Evolutionary conservation across 2,888 invertebrate species (phyloP).

Genomic region (Chrysolina oricalcia): DNA sequence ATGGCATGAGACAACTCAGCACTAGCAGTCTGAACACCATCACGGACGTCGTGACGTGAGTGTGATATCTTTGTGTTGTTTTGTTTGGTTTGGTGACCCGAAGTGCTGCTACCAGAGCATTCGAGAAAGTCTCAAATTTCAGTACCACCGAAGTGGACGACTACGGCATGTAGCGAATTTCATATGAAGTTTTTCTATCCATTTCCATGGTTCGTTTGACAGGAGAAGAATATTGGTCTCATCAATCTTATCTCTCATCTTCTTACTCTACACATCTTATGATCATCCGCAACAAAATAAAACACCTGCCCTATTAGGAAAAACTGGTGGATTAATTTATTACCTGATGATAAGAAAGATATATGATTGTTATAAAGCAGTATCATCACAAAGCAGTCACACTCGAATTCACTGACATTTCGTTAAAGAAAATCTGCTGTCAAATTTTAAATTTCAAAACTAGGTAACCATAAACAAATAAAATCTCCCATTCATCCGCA

Average conservation of each 20-base stretch:
- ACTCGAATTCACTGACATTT: no score
- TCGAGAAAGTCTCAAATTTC: neutral
- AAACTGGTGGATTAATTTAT: no score
- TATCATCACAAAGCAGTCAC: no score
- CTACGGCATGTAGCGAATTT: neutral
- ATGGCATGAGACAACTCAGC: neutral
- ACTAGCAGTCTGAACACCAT: neutral
- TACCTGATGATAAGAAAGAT: no score
- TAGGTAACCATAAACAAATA: no score
- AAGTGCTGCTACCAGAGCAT: neutral
- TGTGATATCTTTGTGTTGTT: neutral
- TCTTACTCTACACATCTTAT: neutral
- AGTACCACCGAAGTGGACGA: neutral
- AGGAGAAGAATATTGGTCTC: neutral
- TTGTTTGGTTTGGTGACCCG: neutral
- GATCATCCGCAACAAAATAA: neutral
- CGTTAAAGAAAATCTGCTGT: no score
- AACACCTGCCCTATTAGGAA: neutral
- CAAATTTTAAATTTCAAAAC: no score
- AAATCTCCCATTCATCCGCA: no score
- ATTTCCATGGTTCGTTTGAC: neutral
- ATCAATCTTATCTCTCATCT: no score
- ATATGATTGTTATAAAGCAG: no score
- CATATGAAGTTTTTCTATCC: neutral
- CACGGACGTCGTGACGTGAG: neutral